Evolutionary conservation across 1,140 invertebrate genomes (phyloP).

Genomic region (Chironomus striatipennis): DNA sequence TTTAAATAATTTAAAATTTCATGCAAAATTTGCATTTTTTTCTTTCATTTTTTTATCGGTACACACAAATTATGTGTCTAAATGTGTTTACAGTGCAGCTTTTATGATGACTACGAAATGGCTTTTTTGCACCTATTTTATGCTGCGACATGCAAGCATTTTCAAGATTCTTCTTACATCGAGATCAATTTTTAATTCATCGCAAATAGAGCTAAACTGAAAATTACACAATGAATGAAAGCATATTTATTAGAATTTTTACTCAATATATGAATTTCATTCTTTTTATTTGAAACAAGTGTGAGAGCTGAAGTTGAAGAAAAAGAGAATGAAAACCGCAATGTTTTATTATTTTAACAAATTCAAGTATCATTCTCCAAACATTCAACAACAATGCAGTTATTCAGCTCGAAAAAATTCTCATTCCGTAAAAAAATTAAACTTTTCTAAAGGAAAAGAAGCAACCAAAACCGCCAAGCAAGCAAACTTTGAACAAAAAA

Average conservation of each 20-base stretch:
- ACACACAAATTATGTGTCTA: not conserved
- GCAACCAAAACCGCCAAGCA: not conserved
- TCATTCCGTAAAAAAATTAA: not conserved
- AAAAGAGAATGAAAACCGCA: not conserved
- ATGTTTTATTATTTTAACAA: conserved; percentile 17
- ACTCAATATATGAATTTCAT: too few relatives aligned
- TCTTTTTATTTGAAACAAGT: not conserved
- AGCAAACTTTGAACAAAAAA: not conserved
- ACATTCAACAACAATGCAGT: not conserved
- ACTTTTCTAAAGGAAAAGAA: not conserved
- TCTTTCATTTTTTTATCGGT: not conserved
- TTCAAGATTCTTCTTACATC: too few relatives aligned
- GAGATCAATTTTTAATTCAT: too few relatives aligned
- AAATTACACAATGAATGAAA: too few relatives aligned
- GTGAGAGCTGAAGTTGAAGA: not conserved
- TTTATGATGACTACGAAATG: not conserved
- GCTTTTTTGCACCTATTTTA: conserved; percentile 11
- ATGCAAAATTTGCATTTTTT: conserved; percentile 18
- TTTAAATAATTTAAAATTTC: conserved; percentile 16
- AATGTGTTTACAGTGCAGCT: not conserved
- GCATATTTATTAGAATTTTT: too few relatives aligned
- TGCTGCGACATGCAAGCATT: conserved; percentile 4
- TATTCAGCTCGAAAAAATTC: not conserved
- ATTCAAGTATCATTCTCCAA: not conserved
- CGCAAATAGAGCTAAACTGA: too few relatives aligned